phyloP scores from a whole-genome alignment of 2,888 invertebrate genomes.

The Zhuqinia jingwanae region DNA sequence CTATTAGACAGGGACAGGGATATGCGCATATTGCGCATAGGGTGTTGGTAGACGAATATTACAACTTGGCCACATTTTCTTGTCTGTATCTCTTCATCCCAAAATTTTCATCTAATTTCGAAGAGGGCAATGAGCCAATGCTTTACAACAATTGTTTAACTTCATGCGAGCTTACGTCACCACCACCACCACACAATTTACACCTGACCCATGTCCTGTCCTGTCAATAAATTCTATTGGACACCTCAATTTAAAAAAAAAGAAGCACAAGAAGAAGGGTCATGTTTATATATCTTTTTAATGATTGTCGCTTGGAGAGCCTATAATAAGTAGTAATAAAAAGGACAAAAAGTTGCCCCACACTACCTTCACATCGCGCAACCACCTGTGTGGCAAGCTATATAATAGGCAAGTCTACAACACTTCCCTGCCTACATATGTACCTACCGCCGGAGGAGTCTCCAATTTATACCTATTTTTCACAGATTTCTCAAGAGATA shows the following conservation, averaged over 20 bases:
- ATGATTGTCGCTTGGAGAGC: constrained; percentile 61
- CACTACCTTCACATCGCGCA: not conserved
- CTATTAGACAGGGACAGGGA: too few relatives aligned
- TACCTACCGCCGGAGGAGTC: constrained; percentile 54
- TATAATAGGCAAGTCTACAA: constrained; percentile 35
- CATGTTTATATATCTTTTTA: too few relatives aligned
- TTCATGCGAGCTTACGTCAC: not conserved
- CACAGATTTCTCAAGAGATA: constrained; percentile 31
- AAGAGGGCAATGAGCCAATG: not conserved
- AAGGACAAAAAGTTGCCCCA: too few relatives aligned
- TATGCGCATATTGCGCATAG: too few relatives aligned
- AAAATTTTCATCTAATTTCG: not conserved
- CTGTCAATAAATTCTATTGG: constrained; percentile 65
- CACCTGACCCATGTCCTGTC: too few relatives aligned
- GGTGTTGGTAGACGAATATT: not conserved
- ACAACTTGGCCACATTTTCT: not conserved
- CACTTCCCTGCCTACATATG: too few relatives aligned
- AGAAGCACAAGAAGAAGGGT: constrained; percentile 28
- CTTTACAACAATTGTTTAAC: constrained; percentile 16
- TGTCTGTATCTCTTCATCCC: not conserved
- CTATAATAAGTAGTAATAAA: constrained; percentile 35
- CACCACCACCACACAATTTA: too few relatives aligned
- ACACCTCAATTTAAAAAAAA: constrained; percentile 25
- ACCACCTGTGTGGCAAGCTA: constrained; percentile 65
- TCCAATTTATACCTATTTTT: constrained; percentile 33